Conservation (phyloP, 2,888 invertebrate genomes). For the Heliconius charithonia region DNA sequence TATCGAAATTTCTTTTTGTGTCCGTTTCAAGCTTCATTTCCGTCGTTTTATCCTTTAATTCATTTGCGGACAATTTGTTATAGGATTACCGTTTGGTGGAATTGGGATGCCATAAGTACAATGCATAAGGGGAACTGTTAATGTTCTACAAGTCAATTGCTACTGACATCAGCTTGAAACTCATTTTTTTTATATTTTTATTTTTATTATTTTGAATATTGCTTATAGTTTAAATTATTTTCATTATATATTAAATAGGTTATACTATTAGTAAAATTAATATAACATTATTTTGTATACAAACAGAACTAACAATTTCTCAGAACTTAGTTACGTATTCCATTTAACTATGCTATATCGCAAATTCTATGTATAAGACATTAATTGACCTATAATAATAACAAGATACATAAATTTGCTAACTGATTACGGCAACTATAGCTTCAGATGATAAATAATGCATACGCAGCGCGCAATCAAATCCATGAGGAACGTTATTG, state of each 20-base stretch:
- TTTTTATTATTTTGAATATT: background rate
- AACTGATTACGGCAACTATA: constrained; percentile 10
- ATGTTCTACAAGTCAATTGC: constrained; percentile 3
- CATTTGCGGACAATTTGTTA: constrained; percentile 32
- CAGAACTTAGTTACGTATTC: background rate
- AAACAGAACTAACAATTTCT: background rate
- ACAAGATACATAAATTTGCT: background rate
- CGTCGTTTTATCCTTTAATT: constrained; percentile 30
- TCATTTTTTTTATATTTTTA: background rate
- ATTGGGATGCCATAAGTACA: constrained; percentile 11
- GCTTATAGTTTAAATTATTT: background rate
- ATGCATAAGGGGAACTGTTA: constrained; percentile 5
- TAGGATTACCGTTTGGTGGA: constrained; percentile 25
- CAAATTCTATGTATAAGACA: background rate
- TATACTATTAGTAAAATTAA: too few species aligned
- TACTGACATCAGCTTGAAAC: background rate
- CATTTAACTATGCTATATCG: background rate
- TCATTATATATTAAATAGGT: too few species aligned
- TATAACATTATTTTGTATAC: background rate
- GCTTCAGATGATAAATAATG: constrained; percentile 33
- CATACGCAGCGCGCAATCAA: constrained; percentile 41
- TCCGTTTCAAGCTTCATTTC: constrained; percentile 26
- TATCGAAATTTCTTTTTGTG: constrained; percentile 32
- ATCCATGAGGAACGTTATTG: constrained; percentile 37
- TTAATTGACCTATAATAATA: background rate